Evolutionary conservation across 2,888 invertebrate genomes (phyloP), one percentile per base, ranked within the genome.

Genomic region (Cheilosia scutellata): DNA sequence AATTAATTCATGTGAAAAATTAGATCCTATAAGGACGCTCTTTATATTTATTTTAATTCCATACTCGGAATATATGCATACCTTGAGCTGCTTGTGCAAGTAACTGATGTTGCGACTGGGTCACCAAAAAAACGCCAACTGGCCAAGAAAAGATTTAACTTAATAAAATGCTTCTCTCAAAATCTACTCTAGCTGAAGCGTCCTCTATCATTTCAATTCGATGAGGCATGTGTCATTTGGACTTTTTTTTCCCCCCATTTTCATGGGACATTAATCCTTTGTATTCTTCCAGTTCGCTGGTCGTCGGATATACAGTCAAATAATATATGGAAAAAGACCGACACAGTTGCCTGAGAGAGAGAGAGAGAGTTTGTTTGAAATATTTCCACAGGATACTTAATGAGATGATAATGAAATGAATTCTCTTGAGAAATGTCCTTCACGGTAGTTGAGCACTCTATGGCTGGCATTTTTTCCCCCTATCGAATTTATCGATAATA

Each of bases 401-500:
- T 80, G 74, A 80, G 55, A 80, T 80, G 74, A 80, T 80, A 80
- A 80, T 75, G 80, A 75, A 80, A 68, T 74, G 55, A 62, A 29
- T 16, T 57, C 68, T 68, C 44, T 4, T 27, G 58, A 6, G 72
- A 9, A 49, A 31, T 58, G 49, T 63, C 62, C 55, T 60, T 60
- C 42, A 4, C 33, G 4, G 58, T 40, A 31, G 9, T 29, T 42
- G 25, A 31, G 27, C 33, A 33, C n/a, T 25, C n/a, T 13, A 49
- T 49, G 11, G 49, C 20, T 20, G 7, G 11, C 13, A 16, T n/a
- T 20, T 0, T 55, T 33, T 16, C 53, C 37, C 55, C 25, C 33
- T 51, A 49, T 37, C 47, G 11, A 37, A 40, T 62, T 70, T 47
- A 57, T 44, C n/a, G n/a, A 2, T 47, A 58, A 33, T 25, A 47